Conservation (phyloP, 1,140 invertebrate species). For the Wiebesia pumilae region DNA sequence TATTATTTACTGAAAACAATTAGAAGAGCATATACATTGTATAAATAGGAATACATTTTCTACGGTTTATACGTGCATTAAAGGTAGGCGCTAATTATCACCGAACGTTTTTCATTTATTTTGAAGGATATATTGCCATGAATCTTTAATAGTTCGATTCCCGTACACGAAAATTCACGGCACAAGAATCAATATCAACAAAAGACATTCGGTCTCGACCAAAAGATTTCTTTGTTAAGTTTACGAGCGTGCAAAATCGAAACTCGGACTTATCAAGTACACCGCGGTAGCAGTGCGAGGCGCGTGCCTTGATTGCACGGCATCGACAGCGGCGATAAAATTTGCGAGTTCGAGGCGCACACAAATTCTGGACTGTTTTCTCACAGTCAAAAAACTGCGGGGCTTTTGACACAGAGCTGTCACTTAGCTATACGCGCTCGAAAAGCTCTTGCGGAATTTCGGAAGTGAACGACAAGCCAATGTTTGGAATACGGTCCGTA, state of each 20-base stretch:
- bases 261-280: conserved; percentile 31
- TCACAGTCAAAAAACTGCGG: no score
- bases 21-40: no score
- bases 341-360: not conserved
- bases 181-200: not conserved
- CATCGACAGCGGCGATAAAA: conserved; percentile 12
- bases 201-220: not conserved
- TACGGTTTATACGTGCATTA: not conserved
- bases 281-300: not conserved
- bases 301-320: not conserved
- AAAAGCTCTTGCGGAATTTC: no score
- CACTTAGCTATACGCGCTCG: no score
- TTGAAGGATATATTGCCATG: not conserved
- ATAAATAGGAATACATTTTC: no score
- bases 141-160: not conserved
- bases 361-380: no score
- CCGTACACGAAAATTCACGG: not conserved
- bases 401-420: not conserved
- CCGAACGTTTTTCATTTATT: not conserved
- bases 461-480: no score
- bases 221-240: conserved; percentile 41
- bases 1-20: no score
- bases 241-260: conserved; percentile 40
- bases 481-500: no score
- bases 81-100: not conserved